Evolutionary conservation across 2,888 invertebrate genomes (phyloP), one percentile per base, ranked within the genome.

Genomic region (Lochmaea crataegi): DNA sequence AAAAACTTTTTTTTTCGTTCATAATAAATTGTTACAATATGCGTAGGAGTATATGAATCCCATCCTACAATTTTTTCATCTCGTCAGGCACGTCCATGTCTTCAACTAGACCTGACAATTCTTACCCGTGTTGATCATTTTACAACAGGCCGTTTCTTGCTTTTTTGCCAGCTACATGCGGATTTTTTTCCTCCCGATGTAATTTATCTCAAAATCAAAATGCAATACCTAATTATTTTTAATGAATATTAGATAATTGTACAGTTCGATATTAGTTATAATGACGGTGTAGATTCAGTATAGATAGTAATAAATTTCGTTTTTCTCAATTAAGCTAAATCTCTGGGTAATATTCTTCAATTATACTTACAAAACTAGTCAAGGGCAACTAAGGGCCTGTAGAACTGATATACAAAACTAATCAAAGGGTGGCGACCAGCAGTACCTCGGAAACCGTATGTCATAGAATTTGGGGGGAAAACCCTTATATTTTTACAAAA

Each of bases 81-180:
- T 4, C 4, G 3, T 45, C 26, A 22, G n/a, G 57, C 18, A 69
- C 69, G 63, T 42, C 69, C 12, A 63, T 61, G 61, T 53, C 56
- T 63, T 42, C 32, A 53, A 53, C 63, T 63, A 53, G 65, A 72
- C 75, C 74, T 69, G 74, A 72, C 70, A 72, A 77, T 75, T 73
- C 74, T 22, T 73, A 69, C 76, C 72, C 66, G 72, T 71, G 73
- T 77, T 75, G 73, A 76, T 77, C 75, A 77, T 76, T 69, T 77
- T 70, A 73, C 74, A 77, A 75, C 68, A 66, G 56, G 18, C 58
- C 64, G 64, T 72, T 74, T 60, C 26, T 71, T 74, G 60, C 67
- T 65, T 64, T 67, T 65, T 75, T 73, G 26, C 53, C 51, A 69
- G 56, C 56, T 56, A 65, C 48, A 56, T 56, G 63, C n/a, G 22